Conservation (phyloP, 2,888 invertebrate genomes). For the Acrobasis consociella region DNA sequence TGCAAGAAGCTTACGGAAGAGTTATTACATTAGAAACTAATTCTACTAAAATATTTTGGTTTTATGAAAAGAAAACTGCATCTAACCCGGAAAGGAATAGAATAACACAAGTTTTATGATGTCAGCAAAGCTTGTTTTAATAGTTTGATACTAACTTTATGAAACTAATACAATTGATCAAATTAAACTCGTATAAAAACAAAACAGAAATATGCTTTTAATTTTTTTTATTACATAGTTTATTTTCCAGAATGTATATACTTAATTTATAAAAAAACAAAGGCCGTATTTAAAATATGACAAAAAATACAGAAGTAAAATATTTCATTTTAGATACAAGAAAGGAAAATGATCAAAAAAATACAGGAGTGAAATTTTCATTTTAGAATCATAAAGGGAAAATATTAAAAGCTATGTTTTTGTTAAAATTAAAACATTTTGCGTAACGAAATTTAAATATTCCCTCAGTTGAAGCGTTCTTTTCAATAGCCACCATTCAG, state of each 20-base stretch:
- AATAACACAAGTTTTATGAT: no score
- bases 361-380: background rate
- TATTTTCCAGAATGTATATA: background rate
- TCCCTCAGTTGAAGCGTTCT: conserved; percentile 65
- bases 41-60: conserved; percentile 3
- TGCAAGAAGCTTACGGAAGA: conserved; percentile 9
- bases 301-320: background rate
- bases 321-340: background rate
- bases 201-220: background rate
- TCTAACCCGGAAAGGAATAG: no score
- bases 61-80: background rate
- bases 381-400: background rate
- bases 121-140: no score
- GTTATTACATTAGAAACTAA: background rate
- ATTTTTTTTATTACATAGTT: background rate
- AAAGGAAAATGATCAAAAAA: background rate
- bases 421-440: conserved; percentile 43
- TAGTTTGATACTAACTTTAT: no score
- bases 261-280: background rate
- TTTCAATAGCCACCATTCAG: conserved; percentile 65
- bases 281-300: no score
- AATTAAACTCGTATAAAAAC: no score
- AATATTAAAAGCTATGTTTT: background rate
- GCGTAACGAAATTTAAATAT: conserved; percentile 60
- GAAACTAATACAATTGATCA: no score